Evolutionary conservation across 37 sponge, comb jelly and placozoan genomes (phyloP).

Genomic region (Geodia barretti): DNA sequence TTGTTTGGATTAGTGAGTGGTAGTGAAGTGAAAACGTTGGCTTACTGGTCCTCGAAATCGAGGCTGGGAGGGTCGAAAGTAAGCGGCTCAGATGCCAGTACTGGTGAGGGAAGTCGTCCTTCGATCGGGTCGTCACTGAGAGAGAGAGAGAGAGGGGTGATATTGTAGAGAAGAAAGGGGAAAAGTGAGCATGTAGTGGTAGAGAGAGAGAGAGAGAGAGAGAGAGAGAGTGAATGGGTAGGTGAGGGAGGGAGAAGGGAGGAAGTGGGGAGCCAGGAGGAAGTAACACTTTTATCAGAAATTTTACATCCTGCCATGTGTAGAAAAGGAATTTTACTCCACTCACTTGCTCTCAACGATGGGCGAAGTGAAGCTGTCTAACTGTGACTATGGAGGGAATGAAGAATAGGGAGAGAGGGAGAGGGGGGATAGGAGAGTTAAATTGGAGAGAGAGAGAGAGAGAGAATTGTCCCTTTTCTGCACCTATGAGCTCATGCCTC

Average conservation of each 20-base stretch:
- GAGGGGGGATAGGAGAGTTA: not conserved
- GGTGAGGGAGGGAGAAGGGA: not conserved
- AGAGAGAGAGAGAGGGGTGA: not conserved
- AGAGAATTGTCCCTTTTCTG: no score
- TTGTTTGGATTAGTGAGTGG: no score
- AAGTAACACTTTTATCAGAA: no score
- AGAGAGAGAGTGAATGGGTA: not conserved
- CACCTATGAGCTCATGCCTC: no score
- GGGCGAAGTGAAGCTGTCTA: constrained; percentile 1
- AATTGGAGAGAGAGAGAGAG: not conserved
- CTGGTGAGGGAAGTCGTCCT: constrained; percentile 10
- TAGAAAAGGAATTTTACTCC: not conserved
- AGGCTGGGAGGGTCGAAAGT: constrained; percentile 61
- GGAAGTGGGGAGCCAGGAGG: not conserved
- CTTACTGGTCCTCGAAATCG: constrained; percentile 75
- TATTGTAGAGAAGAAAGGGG: not conserved
- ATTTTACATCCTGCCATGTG: no score
- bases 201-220: not conserved
- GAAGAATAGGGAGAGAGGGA: constrained; percentile 4
- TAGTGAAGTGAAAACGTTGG: not conserved
- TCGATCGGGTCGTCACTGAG: not conserved
- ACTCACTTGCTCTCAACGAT: constrained; percentile 9
- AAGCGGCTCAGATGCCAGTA: constrained; percentile 13
- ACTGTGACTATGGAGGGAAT: not conserved
- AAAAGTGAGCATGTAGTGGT: not conserved